These are phyloP conservation scores for Brachionus paranguensis DNA, from an alignment of 1,140 invertebrate species.

Conservation along the genomic window DNA sequence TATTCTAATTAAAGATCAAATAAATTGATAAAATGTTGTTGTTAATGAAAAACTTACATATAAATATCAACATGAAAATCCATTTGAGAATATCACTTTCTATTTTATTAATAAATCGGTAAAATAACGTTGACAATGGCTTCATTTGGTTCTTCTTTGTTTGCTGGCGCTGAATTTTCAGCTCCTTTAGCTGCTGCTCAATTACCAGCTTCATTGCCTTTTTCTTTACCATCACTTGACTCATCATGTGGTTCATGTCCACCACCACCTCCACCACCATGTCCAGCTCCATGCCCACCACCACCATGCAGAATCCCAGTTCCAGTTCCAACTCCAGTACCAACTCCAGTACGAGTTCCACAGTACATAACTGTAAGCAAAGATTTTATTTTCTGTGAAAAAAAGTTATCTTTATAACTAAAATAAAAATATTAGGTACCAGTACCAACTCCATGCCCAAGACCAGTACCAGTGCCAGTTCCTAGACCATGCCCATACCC, in stretches of 20 bases:
- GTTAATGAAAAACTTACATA: not conserved
- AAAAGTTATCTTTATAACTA: too few species aligned
- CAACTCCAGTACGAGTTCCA: not conserved
- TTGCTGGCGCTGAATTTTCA: not conserved
- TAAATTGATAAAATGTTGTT: not conserved
- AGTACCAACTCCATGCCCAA: not conserved
- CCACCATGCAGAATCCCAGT: not conserved
- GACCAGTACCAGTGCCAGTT: conserved; percentile 23
- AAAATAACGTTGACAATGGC: not conserved
- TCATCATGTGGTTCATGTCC: not conserved
- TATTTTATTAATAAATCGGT: not conserved
- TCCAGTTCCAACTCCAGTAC: not conserved
- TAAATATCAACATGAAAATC: not conserved
- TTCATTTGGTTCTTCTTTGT: not conserved
- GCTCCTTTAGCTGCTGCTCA: not conserved
- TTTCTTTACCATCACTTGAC: not conserved
- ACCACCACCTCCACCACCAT: not conserved
- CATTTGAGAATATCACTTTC: not conserved
- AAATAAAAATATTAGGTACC: not conserved
- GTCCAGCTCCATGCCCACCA: not conserved
- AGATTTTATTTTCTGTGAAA: not conserved
- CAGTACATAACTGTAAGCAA: not conserved
- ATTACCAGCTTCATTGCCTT: not conserved
- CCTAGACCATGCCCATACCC: not conserved
- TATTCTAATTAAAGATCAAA: not conserved